Evolutionary conservation across 2,113 vertebrate species (phyloP).

Genomic region (Scalopus aquaticus): DNA sequence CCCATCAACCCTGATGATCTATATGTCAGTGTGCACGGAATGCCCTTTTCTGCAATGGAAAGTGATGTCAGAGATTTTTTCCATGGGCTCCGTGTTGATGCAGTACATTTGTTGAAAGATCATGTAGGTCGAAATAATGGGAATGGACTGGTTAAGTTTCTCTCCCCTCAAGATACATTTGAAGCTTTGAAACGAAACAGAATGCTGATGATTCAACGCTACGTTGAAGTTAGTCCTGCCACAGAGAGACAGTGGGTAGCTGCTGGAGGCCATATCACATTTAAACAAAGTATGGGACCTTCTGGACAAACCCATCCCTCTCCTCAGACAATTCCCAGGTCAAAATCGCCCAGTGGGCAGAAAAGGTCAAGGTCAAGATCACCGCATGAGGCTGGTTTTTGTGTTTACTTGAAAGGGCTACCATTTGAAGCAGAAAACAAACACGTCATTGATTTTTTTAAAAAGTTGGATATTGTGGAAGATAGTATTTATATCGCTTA

Average conservation of each 20-base stretch:
- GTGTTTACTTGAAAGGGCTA: conserved; percentile 97
- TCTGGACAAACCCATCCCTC: conserved; percentile 88
- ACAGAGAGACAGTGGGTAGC: conserved; percentile 97
- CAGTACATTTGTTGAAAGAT: conserved; percentile 92
- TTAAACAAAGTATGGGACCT: conserved; percentile 80
- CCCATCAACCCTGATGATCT: conserved; percentile 93
- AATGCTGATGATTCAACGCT: conserved; percentile 97
- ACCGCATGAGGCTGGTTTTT: conserved; percentile 95
- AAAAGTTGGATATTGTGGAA: conserved; percentile 95
- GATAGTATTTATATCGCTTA: conserved; percentile 98
- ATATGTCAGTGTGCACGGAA: conserved; percentile 94
- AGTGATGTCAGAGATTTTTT: conserved; percentile 96
- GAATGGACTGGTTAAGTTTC: conserved; percentile 96
- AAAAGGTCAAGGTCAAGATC: conserved; percentile 95
- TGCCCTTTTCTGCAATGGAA: conserved; percentile 94
- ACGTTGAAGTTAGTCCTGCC: conserved; percentile 94
- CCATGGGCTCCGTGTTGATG: conserved; percentile 94
- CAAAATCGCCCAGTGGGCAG: conserved; percentile 88
- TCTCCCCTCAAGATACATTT: conserved; percentile 96
- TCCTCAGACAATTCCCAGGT: conserved; percentile 84
- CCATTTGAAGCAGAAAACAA: conserved; percentile 98
- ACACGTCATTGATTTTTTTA: conserved; percentile 98
- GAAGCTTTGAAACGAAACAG: conserved; percentile 96
- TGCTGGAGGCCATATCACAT: conserved; percentile 87
- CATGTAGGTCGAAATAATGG: conserved; percentile 93